Conservation (phyloP, 2,113 vertebrate genomes). For the Scomber colias region DNA sequence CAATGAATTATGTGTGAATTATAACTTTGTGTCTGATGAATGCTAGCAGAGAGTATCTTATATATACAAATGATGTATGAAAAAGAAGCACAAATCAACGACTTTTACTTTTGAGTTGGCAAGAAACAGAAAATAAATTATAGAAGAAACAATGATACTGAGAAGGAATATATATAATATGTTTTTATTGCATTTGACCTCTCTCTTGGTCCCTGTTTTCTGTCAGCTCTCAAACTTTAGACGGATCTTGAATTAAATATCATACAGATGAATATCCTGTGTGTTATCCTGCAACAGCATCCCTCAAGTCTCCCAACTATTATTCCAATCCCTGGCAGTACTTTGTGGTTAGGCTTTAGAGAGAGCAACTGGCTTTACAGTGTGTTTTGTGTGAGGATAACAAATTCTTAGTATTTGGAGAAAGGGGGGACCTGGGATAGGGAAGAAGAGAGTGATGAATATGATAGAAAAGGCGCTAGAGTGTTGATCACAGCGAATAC, state of each 20-base stretch:
- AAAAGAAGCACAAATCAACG: no score
- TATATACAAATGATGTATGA: no score
- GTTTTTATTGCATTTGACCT: neutral
- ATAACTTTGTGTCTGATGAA: no score
- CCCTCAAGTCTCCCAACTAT: constrained; percentile 8
- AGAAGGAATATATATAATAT: no score
- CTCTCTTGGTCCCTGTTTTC: neutral
- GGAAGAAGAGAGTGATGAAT: neutral
- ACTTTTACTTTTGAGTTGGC: no score
- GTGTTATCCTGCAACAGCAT: neutral
- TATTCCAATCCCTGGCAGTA: constrained; percentile 6
- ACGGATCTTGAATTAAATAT: constrained; percentile 3
- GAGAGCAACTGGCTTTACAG: neutral
- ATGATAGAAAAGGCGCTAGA: neutral
- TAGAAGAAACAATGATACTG: neutral
- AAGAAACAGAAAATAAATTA: neutral
- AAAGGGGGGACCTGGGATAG: neutral
- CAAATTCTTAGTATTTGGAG: neutral
- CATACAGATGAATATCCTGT: constrained; percentile 15
- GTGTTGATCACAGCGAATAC: constrained; percentile 34
- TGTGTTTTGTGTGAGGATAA: neutral
- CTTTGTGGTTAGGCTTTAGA: neutral
- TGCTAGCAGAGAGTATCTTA: no score
- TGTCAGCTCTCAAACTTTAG: constrained; percentile 9
- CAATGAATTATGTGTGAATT: no score